Evolutionary conservation across 2,888 invertebrate genomes (phyloP).

Genomic region (Crepidodera aurea): DNA sequence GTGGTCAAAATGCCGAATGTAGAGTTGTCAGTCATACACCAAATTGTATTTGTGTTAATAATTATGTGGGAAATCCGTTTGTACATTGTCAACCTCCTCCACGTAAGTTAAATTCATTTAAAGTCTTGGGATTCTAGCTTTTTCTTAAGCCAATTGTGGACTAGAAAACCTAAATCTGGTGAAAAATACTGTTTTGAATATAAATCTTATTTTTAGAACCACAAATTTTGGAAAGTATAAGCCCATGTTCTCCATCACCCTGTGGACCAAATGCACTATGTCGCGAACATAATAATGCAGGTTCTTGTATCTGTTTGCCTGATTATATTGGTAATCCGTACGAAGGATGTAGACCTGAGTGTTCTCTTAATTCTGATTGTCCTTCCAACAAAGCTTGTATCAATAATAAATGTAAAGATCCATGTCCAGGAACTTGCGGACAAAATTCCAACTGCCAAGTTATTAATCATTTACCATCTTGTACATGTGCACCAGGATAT

Average conservation of each 20-base stretch:
- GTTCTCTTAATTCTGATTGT: slow-evolving; percentile 79
- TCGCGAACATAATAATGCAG: slow-evolving; percentile 80
- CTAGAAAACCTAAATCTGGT: slow-evolving; percentile 81
- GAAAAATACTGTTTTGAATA: too few relatives aligned
- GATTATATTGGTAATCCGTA: slow-evolving; percentile 82
- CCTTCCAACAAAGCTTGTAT: slow-evolving; percentile 84
- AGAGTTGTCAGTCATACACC: slow-evolving; percentile 76
- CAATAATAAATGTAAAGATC: slow-evolving; percentile 76
- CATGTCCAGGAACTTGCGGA: slow-evolving; percentile 79
- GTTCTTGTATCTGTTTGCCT: slow-evolving; percentile 82
- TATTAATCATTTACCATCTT: slow-evolving; percentile 77
- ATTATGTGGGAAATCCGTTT: slow-evolving; percentile 80
- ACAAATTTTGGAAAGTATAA: slow-evolving; percentile 48
- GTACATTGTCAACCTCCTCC: slow-evolving; percentile 61
- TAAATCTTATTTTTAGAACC: slow-evolving; percentile 44
- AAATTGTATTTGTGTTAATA: slow-evolving; percentile 71
- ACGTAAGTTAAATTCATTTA: slow-evolving; percentile 82
- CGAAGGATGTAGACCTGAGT: slow-evolving; percentile 81
- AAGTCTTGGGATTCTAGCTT: too few relatives aligned
- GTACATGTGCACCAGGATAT: slow-evolving; percentile 84
- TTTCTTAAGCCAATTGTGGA: too few relatives aligned
- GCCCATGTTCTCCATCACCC: slow-evolving; percentile 70
- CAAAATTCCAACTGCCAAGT: slow-evolving; percentile 82
- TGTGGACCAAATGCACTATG: slow-evolving; percentile 87
- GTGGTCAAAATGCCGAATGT: slow-evolving; percentile 78